These are phyloP conservation scores for Sebastes melanostomus DNA, from an alignment of 2,797 vertebrate genomes.

Conservation along the genomic window DNA sequence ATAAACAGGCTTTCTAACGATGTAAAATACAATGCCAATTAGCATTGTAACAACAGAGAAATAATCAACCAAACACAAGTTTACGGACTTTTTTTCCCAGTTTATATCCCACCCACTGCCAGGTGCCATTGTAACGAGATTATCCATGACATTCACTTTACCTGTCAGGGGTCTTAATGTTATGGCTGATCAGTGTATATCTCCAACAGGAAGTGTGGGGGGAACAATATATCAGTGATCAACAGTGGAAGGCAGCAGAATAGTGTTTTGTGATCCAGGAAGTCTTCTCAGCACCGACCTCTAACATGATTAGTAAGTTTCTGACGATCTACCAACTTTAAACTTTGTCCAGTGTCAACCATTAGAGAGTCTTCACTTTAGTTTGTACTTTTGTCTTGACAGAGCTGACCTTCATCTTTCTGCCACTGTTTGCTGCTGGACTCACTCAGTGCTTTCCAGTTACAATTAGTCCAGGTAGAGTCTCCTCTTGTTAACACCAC, in stretches of 20 bases:
- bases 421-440: not conserved
- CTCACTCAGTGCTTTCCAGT: not conserved
- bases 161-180: too few relatives aligned
- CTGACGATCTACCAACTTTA: not conserved
- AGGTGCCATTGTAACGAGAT: too few relatives aligned
- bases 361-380: not conserved
- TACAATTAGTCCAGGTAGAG: not conserved
- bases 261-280: not conserved
- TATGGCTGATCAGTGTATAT: not conserved
- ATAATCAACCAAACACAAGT: too few relatives aligned
- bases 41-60: too few relatives aligned
- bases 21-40: too few relatives aligned
- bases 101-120: too few relatives aligned
- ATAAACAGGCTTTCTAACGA: too few relatives aligned
- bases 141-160: fast-evolving
- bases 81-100: too few relatives aligned
- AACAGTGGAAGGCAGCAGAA: not conserved
- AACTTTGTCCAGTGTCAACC: not conserved
- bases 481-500: not conserved
- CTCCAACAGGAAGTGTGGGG: not conserved
- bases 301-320: conserved; percentile 7
- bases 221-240: not conserved
- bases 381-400: not conserved
- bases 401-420: not conserved
- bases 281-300: not conserved